phyloP scores from a whole-genome alignment of 2,113 vertebrate genomes.

The Recurvirostra avosetta region DNA sequence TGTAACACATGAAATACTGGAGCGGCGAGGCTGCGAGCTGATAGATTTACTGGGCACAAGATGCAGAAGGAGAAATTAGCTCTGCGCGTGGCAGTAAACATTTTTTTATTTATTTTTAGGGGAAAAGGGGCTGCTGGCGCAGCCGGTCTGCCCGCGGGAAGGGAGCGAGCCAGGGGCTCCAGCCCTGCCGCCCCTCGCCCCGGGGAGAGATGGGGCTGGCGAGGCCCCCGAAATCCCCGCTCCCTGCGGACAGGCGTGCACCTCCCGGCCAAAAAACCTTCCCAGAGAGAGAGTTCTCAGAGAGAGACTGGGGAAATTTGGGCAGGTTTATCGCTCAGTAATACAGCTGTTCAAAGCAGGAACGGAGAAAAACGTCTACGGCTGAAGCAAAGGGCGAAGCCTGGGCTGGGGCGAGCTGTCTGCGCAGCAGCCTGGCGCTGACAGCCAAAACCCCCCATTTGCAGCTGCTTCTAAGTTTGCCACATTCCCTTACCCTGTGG shows the following conservation, averaged over 20 bases:
- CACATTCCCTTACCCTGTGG: fast-evolving
- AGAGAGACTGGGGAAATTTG: background rate
- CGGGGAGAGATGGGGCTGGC: background rate
- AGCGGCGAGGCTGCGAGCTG: background rate
- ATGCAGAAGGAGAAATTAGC: background rate
- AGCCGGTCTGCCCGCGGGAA: background rate
- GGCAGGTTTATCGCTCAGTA: background rate
- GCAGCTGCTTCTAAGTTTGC: background rate
- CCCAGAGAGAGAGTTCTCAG: background rate
- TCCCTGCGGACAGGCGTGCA: fast-evolving
- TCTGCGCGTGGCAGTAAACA: background rate
- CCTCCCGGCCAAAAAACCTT: background rate
- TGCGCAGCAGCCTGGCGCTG: background rate
- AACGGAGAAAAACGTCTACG: fast-evolving
- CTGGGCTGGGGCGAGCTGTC: too few species aligned
- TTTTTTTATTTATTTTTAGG: background rate
- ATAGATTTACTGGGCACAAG: background rate
- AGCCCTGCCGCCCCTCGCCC: background rate
- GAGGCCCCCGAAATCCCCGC: fast-evolving
- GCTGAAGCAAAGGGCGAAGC: background rate
- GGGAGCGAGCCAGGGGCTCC: background rate
- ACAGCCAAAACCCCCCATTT: background rate
- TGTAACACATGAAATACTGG: background rate
- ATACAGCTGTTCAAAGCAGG: background rate
- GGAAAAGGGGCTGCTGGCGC: background rate